A percentile compares a stretch with the other conserved stretches of the same genome.
These are phyloP conservation scores for Lithodes maja DNA, from an alignment of 2,888 invertebrate species.

Conservation along the genomic window DNA sequence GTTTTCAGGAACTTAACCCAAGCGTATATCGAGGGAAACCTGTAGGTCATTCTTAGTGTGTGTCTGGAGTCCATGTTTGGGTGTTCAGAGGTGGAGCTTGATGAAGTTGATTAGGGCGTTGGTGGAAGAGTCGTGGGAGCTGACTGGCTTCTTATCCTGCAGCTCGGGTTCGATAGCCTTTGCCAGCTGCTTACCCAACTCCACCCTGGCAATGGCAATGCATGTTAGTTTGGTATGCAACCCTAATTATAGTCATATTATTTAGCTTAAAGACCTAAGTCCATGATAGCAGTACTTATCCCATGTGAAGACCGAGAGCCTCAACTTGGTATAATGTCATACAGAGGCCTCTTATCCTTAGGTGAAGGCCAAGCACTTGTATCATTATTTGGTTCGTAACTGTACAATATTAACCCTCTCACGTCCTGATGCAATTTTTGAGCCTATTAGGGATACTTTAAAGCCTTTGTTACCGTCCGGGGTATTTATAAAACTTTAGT, in stretches of 20 bases:
- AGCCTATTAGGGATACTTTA: no score
- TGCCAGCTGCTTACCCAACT: constrained; percentile 97
- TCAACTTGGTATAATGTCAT: no score
- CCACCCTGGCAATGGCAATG: constrained; percentile 81
- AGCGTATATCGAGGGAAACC: no score
- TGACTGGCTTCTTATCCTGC: constrained; percentile 79
- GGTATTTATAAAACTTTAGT: no score
- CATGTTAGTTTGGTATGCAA: no score
- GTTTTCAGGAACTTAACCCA: no score
- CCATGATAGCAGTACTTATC: no score
- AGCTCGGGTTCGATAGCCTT: constrained; percentile 94
- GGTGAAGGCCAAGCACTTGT: not conserved
- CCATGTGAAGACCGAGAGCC: no score
- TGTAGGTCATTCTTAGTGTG: not conserved
- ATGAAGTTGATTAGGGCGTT: constrained; percentile 98
- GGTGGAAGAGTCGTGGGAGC: constrained; percentile 93
- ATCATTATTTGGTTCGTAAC: not conserved
- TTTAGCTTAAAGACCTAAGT: no score
- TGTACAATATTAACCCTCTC: not conserved
- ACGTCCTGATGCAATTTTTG: no score
- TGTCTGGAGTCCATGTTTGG: not conserved
- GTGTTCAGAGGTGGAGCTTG: constrained; percentile 74
- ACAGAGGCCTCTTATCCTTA: not conserved
- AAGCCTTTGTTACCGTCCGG: no score
- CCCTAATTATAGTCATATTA: no score